phyloP scores from a whole-genome alignment of 2,797 vertebrate genomes.

The Melanotaenia maccullochi region DNA sequence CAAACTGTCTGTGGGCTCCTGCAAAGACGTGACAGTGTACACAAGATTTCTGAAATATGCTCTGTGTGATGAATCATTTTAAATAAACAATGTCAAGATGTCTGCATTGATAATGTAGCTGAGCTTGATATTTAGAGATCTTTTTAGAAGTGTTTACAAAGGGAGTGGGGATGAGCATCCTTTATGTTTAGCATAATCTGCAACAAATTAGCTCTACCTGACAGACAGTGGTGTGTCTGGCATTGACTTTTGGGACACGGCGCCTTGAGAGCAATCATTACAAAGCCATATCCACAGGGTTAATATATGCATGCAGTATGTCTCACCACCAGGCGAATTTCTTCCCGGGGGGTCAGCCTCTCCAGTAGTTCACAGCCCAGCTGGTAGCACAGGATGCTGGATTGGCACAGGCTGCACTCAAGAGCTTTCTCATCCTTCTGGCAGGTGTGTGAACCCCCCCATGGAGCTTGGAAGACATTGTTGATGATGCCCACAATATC shows the following conservation, averaged over 20 bases:
- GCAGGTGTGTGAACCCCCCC: conserved; percentile 98
- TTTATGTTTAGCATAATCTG: conserved; percentile 6
- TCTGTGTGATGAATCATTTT: background rate
- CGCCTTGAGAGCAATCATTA: conserved; percentile 9
- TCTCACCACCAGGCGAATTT: conserved; percentile 96
- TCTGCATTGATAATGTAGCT: background rate
- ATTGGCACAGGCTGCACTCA: conserved; percentile 96
- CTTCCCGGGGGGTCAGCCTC: conserved; percentile 93
- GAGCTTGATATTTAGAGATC: background rate
- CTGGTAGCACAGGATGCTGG: conserved; percentile 98
- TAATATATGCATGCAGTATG: conserved; percentile 39
- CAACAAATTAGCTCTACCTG: background rate
- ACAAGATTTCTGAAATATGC: background rate
- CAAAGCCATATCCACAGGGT: conserved; percentile 16
- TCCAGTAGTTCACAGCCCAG: conserved; percentile 96
- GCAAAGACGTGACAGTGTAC: conserved; percentile 32
- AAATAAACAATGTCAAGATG: conserved; percentile 2
- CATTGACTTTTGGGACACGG: background rate
- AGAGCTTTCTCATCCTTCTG: conserved; percentile 95
- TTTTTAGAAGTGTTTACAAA: conserved; percentile 3
- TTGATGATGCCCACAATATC: conserved; percentile 98
- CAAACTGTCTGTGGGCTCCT: conserved; percentile 96
- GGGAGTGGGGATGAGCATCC: background rate
- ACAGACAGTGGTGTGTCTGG: conserved; percentile 15
- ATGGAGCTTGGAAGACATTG: conserved; percentile 98